Evolutionary conservation across 2,888 invertebrate genomes (phyloP).

Genomic region (Falcaria lacertinaria): DNA sequence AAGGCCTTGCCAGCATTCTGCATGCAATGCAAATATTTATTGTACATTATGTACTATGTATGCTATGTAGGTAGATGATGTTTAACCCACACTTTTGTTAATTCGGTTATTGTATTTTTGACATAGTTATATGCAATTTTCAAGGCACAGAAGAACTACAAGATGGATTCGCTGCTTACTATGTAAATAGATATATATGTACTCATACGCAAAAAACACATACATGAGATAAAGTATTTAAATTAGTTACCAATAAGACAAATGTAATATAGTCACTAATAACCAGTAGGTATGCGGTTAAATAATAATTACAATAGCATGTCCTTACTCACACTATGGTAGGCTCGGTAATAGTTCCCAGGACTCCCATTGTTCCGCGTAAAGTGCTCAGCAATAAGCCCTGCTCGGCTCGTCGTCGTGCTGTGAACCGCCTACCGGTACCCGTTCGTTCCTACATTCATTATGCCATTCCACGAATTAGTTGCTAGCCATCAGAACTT

Average conservation of each 20-base stretch:
- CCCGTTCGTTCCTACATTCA: constrained; percentile 32
- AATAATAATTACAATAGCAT: constrained; percentile 4
- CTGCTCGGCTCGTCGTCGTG: constrained; percentile 37
- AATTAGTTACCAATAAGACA: too few species aligned
- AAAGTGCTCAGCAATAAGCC: constrained; percentile 35
- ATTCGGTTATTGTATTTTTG: background rate
- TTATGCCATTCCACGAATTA: constrained; percentile 50
- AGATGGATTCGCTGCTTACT: too few species aligned
- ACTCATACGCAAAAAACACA: too few species aligned
- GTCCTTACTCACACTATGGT: constrained; percentile 15
- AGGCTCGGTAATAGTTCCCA: constrained; percentile 37
- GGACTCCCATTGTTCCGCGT: constrained; percentile 40
- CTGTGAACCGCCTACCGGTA: constrained; percentile 36
- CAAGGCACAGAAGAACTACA: too few species aligned
- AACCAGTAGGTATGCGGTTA: too few species aligned
- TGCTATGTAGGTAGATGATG: constrained; percentile 5
- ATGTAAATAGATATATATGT: background rate
- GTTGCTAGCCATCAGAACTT: constrained; percentile 35
- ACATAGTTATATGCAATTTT: too few species aligned
- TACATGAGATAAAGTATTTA: too few species aligned
- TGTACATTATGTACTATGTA: constrained; percentile 21
- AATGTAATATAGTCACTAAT: too few species aligned
- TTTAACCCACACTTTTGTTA: constrained; percentile 5
- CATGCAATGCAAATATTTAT: constrained; percentile 45
- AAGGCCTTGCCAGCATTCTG: constrained; percentile 64